Evolutionary conservation across 2,797 vertebrate genomes (phyloP), one percentile per base, ranked within the genome.

Genomic region (Lacerta agilis): DNA sequence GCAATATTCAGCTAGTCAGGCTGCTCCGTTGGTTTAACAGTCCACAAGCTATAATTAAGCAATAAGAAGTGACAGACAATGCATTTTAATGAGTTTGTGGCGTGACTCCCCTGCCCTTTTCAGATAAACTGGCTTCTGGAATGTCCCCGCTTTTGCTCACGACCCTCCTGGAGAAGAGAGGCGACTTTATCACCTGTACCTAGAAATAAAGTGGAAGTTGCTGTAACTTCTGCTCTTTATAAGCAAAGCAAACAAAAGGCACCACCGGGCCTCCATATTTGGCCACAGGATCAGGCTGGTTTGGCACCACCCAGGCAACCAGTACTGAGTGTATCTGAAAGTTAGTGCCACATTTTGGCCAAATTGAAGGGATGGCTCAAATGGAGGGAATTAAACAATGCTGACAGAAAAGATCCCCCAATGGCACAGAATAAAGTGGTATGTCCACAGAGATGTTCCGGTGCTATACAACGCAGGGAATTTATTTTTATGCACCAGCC

Each of bases 181-280:
- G 87, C 86, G 69, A 45, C 45, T 91, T 91, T 72, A 55, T 58
- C 79, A 33, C 67, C 36, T 87, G 73, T 89, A 75, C 84, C 86
- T 86, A 29, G 72, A 85, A 71, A 29, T 29, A 11, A 29, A 71
- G 69, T 71, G n/a, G 27, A 29, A 11, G 33, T 66, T 89, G 86
- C 90, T 89, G 61, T 77, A 87, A 89, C 89, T 49, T 87, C 73
- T 67, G 58, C 73, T 86, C 73, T 92, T 72, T 80, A 72, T 82
- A 88, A 92, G 85, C 27, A 82, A 82, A 90, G 82, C 45, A 73
- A 91, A 92, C 41, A 2, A 11, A 4, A 1, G 0, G 83, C 49
- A 33, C 85, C 79, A 88, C 49, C 84, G 45, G 83, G 36, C 6
- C 20, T 82, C 27, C 1, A 43, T 36, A 17, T 89, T 49, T 41